phyloP scores from a whole-genome alignment of 2,888 invertebrate species.

The Matsumyia berberina region DNA sequence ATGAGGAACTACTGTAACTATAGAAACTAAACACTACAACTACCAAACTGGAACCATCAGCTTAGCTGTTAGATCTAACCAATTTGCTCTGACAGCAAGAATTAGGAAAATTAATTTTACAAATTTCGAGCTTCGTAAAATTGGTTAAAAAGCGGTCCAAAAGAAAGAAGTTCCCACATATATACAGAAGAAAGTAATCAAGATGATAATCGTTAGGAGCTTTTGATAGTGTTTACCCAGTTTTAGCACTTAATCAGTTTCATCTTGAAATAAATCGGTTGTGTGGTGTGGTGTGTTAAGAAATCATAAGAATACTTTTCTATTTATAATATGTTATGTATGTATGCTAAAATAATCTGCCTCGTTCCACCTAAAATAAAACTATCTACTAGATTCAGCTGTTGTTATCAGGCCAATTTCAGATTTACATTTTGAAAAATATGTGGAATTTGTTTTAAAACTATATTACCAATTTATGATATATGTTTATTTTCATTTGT shows the following conservation, averaged over 20 bases:
- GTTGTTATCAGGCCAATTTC: conserved; percentile 20
- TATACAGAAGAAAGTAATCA: no score
- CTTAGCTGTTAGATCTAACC: no score
- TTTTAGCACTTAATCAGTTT: not conserved
- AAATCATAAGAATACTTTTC: conserved; percentile 70
- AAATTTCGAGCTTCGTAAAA: no score
- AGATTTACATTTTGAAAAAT: conserved; percentile 50
- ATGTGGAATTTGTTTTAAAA: conserved; percentile 57
- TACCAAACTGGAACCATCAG: no score
- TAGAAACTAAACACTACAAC: no score
- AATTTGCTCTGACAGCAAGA: no score
- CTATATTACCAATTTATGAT: conserved; percentile 49
- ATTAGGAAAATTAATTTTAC: no score
- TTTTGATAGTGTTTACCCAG: no score
- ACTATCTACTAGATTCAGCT: conserved; percentile 43
- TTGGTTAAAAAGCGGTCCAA: no score
- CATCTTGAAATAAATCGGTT: conserved; percentile 1
- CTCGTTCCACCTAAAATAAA: conserved; percentile 47
- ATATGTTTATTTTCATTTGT: conserved; percentile 20
- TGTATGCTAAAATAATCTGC: conserved; percentile 39
- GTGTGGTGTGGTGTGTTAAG: conserved; percentile 31
- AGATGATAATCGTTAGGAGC: no score
- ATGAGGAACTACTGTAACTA: no score
- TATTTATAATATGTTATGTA: conserved; percentile 58
- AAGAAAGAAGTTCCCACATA: no score